Conservation (phyloP, 2,797 vertebrate species). For the Siniperca scherzeri region DNA sequence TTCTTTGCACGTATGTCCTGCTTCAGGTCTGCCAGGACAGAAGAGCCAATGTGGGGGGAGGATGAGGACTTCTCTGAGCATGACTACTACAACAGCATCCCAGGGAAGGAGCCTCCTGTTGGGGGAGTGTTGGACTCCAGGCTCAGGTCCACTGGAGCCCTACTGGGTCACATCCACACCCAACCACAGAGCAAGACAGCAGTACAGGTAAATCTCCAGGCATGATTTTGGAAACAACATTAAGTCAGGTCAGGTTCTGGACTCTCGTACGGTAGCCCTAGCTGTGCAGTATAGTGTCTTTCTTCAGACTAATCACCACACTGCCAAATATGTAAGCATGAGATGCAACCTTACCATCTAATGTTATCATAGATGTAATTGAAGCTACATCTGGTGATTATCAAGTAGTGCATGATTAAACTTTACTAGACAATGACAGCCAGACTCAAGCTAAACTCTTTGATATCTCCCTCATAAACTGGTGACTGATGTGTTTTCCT, state of each 20-base stretch:
- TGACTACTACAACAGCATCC: conserved; percentile 97
- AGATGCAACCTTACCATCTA: neutral
- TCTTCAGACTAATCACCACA: neutral
- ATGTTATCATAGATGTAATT: conserved; percentile 14
- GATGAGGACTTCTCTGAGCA: conserved; percentile 89
- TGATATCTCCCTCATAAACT: conserved; percentile 16
- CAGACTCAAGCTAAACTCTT: conserved; percentile 19
- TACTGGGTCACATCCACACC: conserved; percentile 82
- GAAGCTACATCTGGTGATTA: conserved; percentile 32
- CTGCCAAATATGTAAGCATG: neutral
- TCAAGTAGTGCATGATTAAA: conserved; percentile 10
- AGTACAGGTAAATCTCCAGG: conserved; percentile 84
- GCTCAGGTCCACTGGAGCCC: conserved; percentile 73
- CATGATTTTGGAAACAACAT: neutral
- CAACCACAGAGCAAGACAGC: conserved; percentile 81
- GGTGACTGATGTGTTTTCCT: conserved; percentile 42
- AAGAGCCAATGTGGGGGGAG: conserved; percentile 91
- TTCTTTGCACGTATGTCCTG: neutral
- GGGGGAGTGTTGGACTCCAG: conserved; percentile 95
- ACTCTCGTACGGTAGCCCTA: neutral
- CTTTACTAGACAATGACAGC: conserved; percentile 1
- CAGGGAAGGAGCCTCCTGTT: conserved; percentile 94
- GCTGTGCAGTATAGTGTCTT: neutral
- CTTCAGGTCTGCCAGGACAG: conserved; percentile 83
- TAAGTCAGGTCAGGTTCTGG: neutral